Evolutionary conservation across 2,797 vertebrate species (phyloP).

Genomic region (Leucoraja ocellata): DNA sequence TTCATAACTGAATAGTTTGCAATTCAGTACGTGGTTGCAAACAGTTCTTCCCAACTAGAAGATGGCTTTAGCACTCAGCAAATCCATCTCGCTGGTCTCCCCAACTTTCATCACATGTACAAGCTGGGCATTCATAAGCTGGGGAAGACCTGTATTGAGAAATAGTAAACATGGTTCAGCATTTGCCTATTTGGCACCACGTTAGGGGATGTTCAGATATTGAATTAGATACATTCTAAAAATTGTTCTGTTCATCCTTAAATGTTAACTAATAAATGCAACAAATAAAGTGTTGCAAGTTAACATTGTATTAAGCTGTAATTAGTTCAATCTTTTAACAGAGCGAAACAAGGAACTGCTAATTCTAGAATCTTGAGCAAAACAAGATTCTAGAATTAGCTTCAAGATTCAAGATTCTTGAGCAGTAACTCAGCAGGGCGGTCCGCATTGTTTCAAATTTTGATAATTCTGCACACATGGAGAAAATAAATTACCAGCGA

Average conservation of each 20-base stretch:
- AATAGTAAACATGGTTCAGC: not conserved
- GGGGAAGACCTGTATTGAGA: not conserved
- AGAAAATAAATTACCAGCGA: not conserved
- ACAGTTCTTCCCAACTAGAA: too few species aligned
- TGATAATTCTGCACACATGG: not conserved
- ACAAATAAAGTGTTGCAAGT: not conserved
- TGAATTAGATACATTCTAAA: not conserved
- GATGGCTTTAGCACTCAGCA: too few species aligned
- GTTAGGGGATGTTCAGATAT: not conserved
- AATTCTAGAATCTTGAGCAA: too few species aligned
- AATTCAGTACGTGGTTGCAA: too few species aligned
- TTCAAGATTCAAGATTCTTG: too few species aligned
- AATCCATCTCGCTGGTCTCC: too few species aligned
- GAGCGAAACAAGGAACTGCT: too few species aligned
- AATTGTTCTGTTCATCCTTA: not conserved
- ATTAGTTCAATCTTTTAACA: not conserved
- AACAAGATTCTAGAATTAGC: too few species aligned
- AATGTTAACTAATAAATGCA: not conserved
- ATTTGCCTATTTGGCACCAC: not conserved
- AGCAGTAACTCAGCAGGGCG: not conserved
- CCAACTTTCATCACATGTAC: too few species aligned
- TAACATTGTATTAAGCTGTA: not conserved
- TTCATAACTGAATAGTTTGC: too few species aligned
- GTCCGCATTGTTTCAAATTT: not conserved
- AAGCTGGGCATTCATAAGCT: too few species aligned